phyloP scores from a whole-genome alignment of 1,140 invertebrate species.

The Ruditapes philippinarum region DNA sequence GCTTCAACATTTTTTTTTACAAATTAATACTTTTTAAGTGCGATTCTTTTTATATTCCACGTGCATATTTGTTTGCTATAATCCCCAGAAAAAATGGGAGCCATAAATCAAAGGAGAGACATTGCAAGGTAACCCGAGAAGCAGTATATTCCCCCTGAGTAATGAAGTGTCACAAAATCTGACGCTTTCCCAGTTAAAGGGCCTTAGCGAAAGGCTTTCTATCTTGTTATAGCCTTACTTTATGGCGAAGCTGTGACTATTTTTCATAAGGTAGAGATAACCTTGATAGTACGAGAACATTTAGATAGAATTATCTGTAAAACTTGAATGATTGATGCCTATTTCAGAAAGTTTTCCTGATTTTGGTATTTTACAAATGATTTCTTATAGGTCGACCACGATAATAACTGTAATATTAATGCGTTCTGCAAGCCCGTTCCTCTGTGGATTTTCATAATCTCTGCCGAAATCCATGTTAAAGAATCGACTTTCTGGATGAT shows the following conservation, averaged over 20 bases:
- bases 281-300: slow-evolving; percentile 54
- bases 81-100: not conserved
- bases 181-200: slow-evolving; percentile 59
- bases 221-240: slow-evolving; percentile 60
- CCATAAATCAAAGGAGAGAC: slow-evolving; percentile 55
- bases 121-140: slow-evolving; percentile 47
- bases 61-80: slow-evolving; percentile 6
- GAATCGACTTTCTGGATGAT: not conserved
- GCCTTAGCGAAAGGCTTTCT: slow-evolving; percentile 38
- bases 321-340: slow-evolving; percentile 39
- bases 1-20: no score
- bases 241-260: slow-evolving; percentile 66
- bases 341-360: slow-evolving; percentile 38
- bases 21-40: not conserved
- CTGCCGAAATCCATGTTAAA: not conserved
- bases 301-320: slow-evolving; percentile 62
- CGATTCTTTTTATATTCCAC: not conserved
- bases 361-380: slow-evolving; percentile 64
- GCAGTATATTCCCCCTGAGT: slow-evolving; percentile 57
- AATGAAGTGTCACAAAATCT: slow-evolving; percentile 63
- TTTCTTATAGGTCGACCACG: slow-evolving; percentile 44
- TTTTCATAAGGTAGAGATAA: slow-evolving; percentile 65
- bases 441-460: slow-evolving; percentile 19
- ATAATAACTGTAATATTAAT: slow-evolving; percentile 59
- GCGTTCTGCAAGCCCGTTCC: slow-evolving; percentile 6